phyloP scores from a whole-genome alignment of 2,113 vertebrate species.

The Telmatochromis sp. region DNA sequence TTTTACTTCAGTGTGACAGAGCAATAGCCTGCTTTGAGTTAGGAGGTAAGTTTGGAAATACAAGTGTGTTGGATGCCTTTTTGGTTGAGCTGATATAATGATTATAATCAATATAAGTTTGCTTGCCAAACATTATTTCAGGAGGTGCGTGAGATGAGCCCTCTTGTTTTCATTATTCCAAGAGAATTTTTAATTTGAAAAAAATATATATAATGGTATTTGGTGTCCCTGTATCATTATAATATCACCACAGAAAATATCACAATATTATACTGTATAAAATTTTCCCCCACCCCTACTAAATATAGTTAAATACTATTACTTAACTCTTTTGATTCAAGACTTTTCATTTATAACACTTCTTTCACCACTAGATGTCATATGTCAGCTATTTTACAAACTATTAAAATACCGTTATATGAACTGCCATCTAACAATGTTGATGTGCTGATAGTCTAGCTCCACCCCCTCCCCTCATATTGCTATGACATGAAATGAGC shows the following conservation, averaged over 20 bases:
- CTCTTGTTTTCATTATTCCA: neutral
- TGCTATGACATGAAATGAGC: neutral
- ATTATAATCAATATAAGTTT: neutral
- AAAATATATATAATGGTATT: neutral
- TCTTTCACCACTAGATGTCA: neutral
- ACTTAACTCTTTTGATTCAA: neutral
- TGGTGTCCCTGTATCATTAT: neutral
- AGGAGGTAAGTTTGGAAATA: accelerated
- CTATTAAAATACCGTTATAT: neutral
- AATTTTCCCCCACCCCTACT: neutral
- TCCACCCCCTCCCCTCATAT: neutral
- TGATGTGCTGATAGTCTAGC: neutral
- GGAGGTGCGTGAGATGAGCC: accelerated
- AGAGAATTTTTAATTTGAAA: accelerated
- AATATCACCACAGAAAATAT: neutral
- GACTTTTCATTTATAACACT: neutral
- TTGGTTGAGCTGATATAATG: neutral
- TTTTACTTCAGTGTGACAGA: neutral
- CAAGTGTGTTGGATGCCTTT: neutral
- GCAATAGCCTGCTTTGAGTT: neutral
- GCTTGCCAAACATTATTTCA: accelerated
- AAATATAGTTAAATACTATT: neutral
- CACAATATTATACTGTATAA: neutral
- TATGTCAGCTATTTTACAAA: neutral
- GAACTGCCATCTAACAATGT: neutral